Conservation (phyloP, 2,888 invertebrate genomes). For the Flabesymbios commensalis region DNA sequence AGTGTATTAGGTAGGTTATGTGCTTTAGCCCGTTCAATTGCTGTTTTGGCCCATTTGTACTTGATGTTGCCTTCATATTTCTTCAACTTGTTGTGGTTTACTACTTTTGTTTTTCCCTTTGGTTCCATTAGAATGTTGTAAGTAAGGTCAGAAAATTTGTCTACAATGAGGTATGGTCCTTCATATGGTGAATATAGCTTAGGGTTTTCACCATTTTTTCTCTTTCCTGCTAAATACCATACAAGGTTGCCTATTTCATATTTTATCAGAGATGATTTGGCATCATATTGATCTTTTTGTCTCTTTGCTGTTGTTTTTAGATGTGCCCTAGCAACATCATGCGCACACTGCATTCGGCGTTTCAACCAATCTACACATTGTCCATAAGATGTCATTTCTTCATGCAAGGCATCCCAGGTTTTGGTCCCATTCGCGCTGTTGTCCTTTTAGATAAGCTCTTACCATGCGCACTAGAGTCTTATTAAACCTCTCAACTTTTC, state of each 20-base stretch:
- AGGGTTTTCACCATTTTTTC: no score
- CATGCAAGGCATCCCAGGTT: conserved; percentile 28
- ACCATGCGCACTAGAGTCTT: conserved; percentile 23
- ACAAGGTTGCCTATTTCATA: neutral
- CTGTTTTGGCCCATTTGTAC: no score
- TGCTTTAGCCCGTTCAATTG: no score
- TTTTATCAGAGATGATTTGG: neutral
- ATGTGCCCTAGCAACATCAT: neutral
- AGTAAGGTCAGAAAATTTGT: no score
- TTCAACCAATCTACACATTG: neutral
- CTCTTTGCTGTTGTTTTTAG: neutral
- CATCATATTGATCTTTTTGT: neutral
- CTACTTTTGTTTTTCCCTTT: no score
- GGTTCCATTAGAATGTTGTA: no score
- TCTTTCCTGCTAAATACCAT: neutral
- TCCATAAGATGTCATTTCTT: neutral
- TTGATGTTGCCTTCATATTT: no score
- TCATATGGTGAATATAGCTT: no score
- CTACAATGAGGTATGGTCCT: no score
- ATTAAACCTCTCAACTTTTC: conserved; percentile 26
- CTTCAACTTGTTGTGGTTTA: no score
- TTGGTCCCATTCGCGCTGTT: conserved; percentile 32
- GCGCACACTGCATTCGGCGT: neutral
- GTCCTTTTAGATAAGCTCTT: conserved; percentile 25
- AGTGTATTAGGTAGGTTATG: no score